A percentile compares a stretch with the other conserved stretches of the same genome.
Conservation (phyloP, 2,888 invertebrate species). For the Aporophyla lueneburgensis region DNA sequence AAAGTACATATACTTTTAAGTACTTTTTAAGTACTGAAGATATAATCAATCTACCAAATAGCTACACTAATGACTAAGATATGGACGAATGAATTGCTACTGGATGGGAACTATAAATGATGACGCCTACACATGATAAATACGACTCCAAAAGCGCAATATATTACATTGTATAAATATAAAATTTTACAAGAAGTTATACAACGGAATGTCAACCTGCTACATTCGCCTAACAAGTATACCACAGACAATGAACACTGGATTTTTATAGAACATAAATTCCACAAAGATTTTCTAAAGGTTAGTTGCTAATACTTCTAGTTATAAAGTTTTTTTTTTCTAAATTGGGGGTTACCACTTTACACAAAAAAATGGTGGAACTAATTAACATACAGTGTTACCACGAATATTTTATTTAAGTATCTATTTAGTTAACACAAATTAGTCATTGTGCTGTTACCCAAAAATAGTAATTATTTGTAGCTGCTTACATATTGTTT, state of each 20-base stretch:
- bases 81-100: constrained; percentile 88
- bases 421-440: background rate
- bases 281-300: constrained; percentile 50
- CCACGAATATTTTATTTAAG: constrained; percentile 44
- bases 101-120: constrained; percentile 79
- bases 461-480: background rate
- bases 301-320: constrained; percentile 46
- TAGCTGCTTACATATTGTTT: constrained; percentile 3
- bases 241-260: constrained; percentile 83
- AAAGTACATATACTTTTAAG: constrained; percentile 72
- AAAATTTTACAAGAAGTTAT: constrained; percentile 68
- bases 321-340: constrained; percentile 34
- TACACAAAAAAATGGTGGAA: constrained; percentile 38
- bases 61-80: constrained; percentile 88
- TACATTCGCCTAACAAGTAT: constrained; percentile 73
- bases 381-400: constrained; percentile 41
- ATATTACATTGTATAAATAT: constrained; percentile 66
- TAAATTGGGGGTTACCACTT: constrained; percentile 58
- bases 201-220: constrained; percentile 76
- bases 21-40: constrained; percentile 86
- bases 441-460: constrained; percentile 2
- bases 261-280: constrained; percentile 65
- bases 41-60: constrained; percentile 74
- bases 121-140: constrained; percentile 72
- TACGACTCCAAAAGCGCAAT: constrained; percentile 74